phyloP scores from a whole-genome alignment of 2,888 invertebrate genomes.

The Carterocephalus palaemon region DNA sequence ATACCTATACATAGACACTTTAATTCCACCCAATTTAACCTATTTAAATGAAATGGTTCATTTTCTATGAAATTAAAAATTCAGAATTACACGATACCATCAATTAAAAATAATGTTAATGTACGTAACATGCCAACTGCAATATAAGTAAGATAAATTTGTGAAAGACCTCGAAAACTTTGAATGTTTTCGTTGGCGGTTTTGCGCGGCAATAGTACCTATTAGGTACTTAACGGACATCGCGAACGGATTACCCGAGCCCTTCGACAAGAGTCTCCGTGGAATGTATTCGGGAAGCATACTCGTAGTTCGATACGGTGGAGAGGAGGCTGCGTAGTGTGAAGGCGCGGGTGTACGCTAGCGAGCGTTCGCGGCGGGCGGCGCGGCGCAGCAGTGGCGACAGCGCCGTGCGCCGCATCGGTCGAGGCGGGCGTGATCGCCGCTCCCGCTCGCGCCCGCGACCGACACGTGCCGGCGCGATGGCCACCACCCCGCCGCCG shows the following conservation, averaged over 20 bases:
- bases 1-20: background rate
- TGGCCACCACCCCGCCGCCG: conserved; percentile 55
- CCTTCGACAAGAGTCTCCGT: conserved; percentile 50
- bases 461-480: conserved; percentile 51
- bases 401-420: conserved; percentile 44
- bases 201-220: background rate
- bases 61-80: too few species aligned
- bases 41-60: too few species aligned
- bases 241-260: conserved; percentile 71
- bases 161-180: background rate
- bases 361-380: conserved; percentile 37
- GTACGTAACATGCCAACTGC: too few species aligned
- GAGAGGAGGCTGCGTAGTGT: conserved; percentile 76
- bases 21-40: conserved; percentile 34
- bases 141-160: background rate
- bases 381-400: conserved; percentile 49
- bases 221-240: conserved; percentile 36
- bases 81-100: too few species aligned
- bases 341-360: conserved; percentile 51
- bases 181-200: background rate
- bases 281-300: conserved; percentile 50
- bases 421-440: conserved; percentile 38
- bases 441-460: conserved; percentile 42
- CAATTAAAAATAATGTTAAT: too few species aligned
- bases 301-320: conserved; percentile 75